Base-by-base conservation (phyloP, 2,888 invertebrate species). In the Autographa pulchrina region DNA sequence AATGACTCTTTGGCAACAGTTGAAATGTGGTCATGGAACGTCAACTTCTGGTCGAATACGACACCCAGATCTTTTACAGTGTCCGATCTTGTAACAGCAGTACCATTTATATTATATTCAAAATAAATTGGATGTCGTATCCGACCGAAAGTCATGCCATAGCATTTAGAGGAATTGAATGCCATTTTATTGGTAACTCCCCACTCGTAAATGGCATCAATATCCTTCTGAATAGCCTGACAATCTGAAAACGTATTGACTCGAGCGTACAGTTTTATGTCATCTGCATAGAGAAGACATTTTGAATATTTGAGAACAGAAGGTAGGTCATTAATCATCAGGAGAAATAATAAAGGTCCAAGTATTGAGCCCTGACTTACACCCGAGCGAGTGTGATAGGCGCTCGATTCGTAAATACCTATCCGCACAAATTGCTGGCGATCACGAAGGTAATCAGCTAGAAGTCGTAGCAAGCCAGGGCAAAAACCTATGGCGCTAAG, bases 301-400 rank as follows among this genome's bases (percentile, higher is more conserved):
- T 62, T 62, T 43, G 62, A 9, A 38, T 43, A 8, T 62, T 43
- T 43, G 18, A 31, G 20, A 8, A 62, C 25, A 43, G 11, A 5
- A 2, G 62, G 43, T 18, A 62, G 25, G 14, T 62, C 62, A 13
- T 62, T 62, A 5, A 62, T 16, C 62, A 62, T 62, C 35, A 62
- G 13, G 9, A 62, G 41, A 16, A 62, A 62, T 13, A 61, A 31
- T n/a, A 61, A n/a, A n/a, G 61, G 61, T 14, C 61, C 61, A 8
- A 61, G 61, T 7, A 35, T 35, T 35, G 35, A 35, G 9, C 35
- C 35, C 35, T 35, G 35, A 35, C 35, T 35, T 9, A 35, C 35
- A 8, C 35, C 35, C 8, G 35, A 35, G 35, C 35, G 35, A 35
- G 35, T 35, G 9, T 35, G 35, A 9, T 35, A 35, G 35, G 35